Evolutionary conservation across 2,113 vertebrate genomes (phyloP).

Genomic region (Catharus bicknelli): DNA sequence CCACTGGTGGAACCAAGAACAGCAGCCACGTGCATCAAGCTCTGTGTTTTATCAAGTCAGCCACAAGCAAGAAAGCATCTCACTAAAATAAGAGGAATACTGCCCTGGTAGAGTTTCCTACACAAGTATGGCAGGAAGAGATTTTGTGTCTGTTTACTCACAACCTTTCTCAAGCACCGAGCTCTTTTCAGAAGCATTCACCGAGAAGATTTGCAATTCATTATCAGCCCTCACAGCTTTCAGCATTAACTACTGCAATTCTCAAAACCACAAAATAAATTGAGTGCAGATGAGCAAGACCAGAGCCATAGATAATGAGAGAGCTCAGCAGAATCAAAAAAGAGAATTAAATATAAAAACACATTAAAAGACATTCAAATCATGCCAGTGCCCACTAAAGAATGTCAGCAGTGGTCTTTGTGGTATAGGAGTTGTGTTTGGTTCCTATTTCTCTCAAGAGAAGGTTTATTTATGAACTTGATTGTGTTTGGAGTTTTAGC

Average conservation of each 20-base stretch:
- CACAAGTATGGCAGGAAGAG: not conserved
- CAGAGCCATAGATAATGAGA: not conserved
- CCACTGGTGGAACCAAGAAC: not conserved
- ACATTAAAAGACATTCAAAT: not conserved
- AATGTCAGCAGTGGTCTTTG: not conserved
- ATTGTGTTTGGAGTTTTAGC: not conserved
- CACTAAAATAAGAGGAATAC: fast-evolving
- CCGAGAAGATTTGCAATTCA: not conserved
- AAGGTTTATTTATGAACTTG: not conserved
- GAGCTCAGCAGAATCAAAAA: not conserved
- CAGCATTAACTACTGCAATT: not conserved
- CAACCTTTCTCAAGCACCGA: not conserved
- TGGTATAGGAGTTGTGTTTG: not conserved
- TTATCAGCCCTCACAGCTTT: fast-evolving
- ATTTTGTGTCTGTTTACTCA: not conserved
- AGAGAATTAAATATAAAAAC: not conserved
- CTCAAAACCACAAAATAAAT: not conserved
- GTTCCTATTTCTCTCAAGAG: not conserved
- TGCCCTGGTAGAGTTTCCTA: not conserved
- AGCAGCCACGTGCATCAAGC: not conserved
- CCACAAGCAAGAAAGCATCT: not conserved
- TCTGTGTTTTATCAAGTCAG: not conserved
- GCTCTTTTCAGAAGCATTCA: not conserved
- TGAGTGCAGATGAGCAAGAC: not conserved
- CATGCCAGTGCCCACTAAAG: not conserved